phyloP scores from a whole-genome alignment of 2,888 invertebrate species.

The Plagodis pulveraria region DNA sequence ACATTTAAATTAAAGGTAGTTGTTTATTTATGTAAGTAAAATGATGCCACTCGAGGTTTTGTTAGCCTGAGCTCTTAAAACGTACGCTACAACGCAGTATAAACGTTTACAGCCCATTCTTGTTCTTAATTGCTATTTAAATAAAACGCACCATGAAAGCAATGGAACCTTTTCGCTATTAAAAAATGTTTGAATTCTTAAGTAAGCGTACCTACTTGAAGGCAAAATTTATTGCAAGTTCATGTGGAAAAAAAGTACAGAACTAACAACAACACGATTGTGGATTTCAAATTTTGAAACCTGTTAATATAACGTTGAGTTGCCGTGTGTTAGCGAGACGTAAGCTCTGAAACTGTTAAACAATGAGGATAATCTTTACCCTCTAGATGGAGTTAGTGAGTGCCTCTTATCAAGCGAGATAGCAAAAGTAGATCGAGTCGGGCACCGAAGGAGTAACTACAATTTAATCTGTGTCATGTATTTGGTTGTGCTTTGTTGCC shows the following conservation, averaged over 20 bases:
- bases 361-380: constrained; percentile 73
- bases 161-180: constrained; percentile 61
- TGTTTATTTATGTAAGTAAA: constrained; percentile 55
- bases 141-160: constrained; percentile 78
- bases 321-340: constrained; percentile 32
- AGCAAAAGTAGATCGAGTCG: constrained; percentile 70
- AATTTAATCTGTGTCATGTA: constrained; percentile 40
- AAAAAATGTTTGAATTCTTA: constrained; percentile 55
- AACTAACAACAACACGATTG: constrained; percentile 38
- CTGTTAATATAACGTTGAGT: constrained; percentile 33
- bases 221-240: constrained; percentile 49
- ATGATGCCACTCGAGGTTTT: constrained; percentile 62
- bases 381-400: constrained; percentile 52
- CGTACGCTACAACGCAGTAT: constrained; percentile 68
- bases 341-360: constrained; percentile 61
- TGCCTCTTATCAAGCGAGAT: constrained; percentile 69
- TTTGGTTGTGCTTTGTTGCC: constrained; percentile 56
- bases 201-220: constrained; percentile 58
- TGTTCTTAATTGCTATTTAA: constrained; percentile 82
- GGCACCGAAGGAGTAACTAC: constrained; percentile 40
- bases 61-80: constrained; percentile 63
- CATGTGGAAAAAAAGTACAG: constrained; percentile 49
- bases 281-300: constrained; percentile 27
- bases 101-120: constrained; percentile 82
- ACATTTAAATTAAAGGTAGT: constrained; percentile 34